Evolutionary conservation across 1,140 invertebrate species (phyloP).

Genomic region (Heliconius eleuchia): DNA sequence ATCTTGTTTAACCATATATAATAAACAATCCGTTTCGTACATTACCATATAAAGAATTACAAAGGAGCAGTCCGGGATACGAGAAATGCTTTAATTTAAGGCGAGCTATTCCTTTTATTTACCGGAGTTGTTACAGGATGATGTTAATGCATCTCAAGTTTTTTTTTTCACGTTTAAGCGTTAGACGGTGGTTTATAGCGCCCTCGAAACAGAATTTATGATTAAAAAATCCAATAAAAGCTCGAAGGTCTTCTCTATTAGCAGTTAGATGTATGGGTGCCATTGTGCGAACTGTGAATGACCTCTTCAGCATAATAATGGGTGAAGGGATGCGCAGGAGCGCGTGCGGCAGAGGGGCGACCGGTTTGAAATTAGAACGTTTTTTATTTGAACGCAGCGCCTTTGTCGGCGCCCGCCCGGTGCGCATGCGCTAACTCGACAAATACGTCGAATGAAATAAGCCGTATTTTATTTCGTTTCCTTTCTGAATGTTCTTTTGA

Average conservation of each 20-base stretch:
- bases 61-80: slow-evolving; percentile 35
- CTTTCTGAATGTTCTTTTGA: slow-evolving; percentile 69
- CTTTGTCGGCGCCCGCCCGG: slow-evolving; percentile 77
- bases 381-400: slow-evolving; percentile 67
- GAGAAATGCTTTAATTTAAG: slow-evolving; percentile 35
- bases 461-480: slow-evolving; percentile 77
- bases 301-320: slow-evolving; percentile 80
- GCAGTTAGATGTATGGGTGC: slow-evolving; percentile 60
- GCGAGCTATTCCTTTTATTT: slow-evolving; percentile 34
- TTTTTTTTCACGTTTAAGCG: slow-evolving; percentile 38
- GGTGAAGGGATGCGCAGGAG: slow-evolving; percentile 77
- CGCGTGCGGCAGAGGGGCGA: slow-evolving; percentile 74
- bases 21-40: slow-evolving; percentile 31
- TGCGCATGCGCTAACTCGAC: slow-evolving; percentile 78
- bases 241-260: slow-evolving; percentile 56
- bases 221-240: slow-evolving; percentile 49
- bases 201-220: slow-evolving; percentile 34
- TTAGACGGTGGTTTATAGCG: slow-evolving; percentile 34
- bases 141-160: slow-evolving; percentile 53
- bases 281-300: slow-evolving; percentile 80
- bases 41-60: slow-evolving; percentile 38
- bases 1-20: slow-evolving; percentile 30
- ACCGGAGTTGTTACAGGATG: slow-evolving; percentile 33
- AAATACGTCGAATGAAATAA: slow-evolving; percentile 78
- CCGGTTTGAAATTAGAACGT: slow-evolving; percentile 81